A percentile compares a stretch with the other conserved stretches of the same genome.
Conservation (phyloP, 2,888 invertebrate species). For the Ceriagrion tenellum region DNA sequence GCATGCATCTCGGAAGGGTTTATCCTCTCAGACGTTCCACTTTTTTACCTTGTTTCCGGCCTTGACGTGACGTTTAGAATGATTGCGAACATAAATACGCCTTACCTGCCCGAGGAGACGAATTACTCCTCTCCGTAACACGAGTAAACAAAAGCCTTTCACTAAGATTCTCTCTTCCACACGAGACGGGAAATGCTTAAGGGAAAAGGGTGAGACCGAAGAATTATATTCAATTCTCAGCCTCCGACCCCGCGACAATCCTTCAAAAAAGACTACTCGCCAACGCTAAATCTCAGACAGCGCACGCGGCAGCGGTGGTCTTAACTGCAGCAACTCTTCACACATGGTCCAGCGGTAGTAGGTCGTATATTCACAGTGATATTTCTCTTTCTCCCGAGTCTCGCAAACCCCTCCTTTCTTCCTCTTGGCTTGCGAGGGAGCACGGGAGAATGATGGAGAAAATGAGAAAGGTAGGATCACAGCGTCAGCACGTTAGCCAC, state of each 20-base stretch:
- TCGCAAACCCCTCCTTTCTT: neutral
- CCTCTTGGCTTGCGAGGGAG: neutral
- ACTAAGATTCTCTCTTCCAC: slow-evolving; percentile 25
- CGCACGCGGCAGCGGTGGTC: neutral
- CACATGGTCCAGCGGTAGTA: neutral
- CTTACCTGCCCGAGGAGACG: neutral
- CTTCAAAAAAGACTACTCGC: slow-evolving; percentile 7
- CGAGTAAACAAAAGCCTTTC: slow-evolving; percentile 1
- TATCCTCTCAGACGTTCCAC: neutral
- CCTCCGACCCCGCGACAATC: neutral
- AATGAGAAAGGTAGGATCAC: neutral
- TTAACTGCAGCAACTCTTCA: neutral
- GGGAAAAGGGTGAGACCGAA: neutral
- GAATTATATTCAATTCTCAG: slow-evolving; percentile 10
- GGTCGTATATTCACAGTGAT: neutral
- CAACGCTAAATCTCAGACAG: neutral
- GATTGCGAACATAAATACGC: neutral
- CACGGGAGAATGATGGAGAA: neutral
- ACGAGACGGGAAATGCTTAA: neutral
- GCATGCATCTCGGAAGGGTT: neutral
- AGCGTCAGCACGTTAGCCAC: neutral
- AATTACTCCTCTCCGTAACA: neutral
- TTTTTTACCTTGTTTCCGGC: neutral
- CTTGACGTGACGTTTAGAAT: neutral
- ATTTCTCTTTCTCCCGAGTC: slow-evolving; percentile 1